Percentiles rank a stretch among this genome's conserved stretches.
phyloP scores from a whole-genome alignment of 2,113 vertebrate species.

The Pelmatolapia mariae region DNA sequence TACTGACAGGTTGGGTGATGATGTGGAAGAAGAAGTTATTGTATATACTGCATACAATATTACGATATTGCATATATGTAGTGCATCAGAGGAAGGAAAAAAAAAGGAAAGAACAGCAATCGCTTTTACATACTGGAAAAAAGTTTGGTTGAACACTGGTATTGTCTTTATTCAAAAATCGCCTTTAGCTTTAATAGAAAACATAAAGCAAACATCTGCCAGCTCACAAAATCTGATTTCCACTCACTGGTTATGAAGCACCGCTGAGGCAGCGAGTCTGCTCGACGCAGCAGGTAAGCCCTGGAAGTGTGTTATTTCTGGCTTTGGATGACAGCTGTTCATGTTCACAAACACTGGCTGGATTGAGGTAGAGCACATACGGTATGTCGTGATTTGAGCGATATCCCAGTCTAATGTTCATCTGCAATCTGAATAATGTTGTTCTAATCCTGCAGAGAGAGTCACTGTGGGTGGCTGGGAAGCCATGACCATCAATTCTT shows the following conservation, averaged over 20 bases:
- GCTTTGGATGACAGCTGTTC: background rate
- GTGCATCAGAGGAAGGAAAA: background rate
- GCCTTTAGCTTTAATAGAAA: background rate
- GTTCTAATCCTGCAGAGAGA: background rate
- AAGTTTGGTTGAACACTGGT: background rate
- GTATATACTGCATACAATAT: background rate
- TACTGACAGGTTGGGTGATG: background rate
- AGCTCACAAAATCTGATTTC: background rate
- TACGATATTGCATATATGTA: background rate
- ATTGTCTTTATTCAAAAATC: background rate
- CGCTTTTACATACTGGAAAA: background rate
- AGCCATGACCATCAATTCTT: background rate
- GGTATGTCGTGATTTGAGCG: background rate
- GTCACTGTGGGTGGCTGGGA: background rate
- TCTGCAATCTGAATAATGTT: slow-evolving; percentile 2
- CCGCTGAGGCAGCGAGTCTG: background rate
- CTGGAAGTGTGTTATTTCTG: background rate
- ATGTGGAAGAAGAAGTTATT: background rate
- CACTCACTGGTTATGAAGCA: background rate
- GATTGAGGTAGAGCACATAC: background rate
- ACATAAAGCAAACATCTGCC: background rate
- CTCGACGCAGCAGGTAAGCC: background rate
- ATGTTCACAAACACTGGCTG: background rate
- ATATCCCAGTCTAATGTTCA: background rate
- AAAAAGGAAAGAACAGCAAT: background rate